Conservation (phyloP, 2,113 vertebrate species). For the Corythaeola cristata region DNA sequence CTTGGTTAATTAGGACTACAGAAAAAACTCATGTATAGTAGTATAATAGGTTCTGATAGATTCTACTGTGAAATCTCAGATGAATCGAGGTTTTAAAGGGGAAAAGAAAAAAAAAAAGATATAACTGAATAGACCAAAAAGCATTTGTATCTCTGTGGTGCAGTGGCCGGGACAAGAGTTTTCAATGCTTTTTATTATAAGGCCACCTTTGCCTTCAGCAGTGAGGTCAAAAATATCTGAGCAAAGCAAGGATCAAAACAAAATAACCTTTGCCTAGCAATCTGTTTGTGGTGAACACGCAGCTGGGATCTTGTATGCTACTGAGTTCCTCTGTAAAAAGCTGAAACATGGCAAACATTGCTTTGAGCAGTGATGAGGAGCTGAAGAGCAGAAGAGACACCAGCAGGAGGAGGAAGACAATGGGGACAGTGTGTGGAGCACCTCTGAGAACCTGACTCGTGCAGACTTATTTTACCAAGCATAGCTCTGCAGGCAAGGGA, state of each 20-base stretch:
- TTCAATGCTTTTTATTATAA: not conserved
- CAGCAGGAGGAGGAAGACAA: not conserved
- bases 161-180: fast-evolving
- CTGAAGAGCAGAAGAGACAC: not conserved
- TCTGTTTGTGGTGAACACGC: not conserved
- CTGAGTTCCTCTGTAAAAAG: not conserved
- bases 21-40: not conserved
- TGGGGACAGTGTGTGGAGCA: not conserved
- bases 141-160: not conserved
- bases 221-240: not conserved
- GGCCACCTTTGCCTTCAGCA: not conserved
- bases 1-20: not conserved
- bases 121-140: not conserved
- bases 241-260: not conserved
- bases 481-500: not conserved
- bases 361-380: not conserved
- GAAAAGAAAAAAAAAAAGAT: fast-evolving
- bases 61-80: not conserved
- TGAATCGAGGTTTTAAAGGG: not conserved
- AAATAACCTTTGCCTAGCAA: not conserved
- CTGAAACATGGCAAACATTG: not conserved
- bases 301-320: not conserved
- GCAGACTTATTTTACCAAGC: not conserved
- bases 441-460: not conserved
- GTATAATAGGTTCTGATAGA: not conserved